phyloP scores from a whole-genome alignment of 1,140 invertebrate species.

The Dendroctonus valens region DNA sequence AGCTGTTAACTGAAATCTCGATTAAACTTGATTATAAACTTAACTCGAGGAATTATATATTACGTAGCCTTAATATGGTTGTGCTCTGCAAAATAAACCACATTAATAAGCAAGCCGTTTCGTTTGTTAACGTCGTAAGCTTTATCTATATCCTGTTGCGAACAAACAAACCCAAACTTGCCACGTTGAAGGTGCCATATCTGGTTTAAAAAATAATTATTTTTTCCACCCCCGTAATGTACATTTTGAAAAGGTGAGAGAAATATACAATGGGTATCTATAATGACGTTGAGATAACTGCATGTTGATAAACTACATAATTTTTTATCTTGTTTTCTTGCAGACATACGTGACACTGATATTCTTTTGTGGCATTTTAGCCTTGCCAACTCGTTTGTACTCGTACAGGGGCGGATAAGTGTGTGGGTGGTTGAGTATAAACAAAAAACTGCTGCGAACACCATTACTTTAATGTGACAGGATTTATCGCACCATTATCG shows the following conservation, averaged over 20 bases:
- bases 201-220: constrained; percentile 28
- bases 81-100: too few relatives aligned
- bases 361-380: constrained; percentile 29
- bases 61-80: too few relatives aligned
- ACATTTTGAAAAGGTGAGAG: constrained; percentile 20
- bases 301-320: constrained; percentile 21
- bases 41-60: too few relatives aligned
- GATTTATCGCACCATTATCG: constrained; percentile 19
- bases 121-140: too few relatives aligned
- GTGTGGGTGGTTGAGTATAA: constrained; percentile 15
- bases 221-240: constrained; percentile 24
- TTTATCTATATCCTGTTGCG: too few relatives aligned
- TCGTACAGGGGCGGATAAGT: constrained; percentile 15
- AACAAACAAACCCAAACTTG: background rate
- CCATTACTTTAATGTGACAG: constrained; percentile 25
- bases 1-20: too few relatives aligned
- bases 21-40: too few relatives aligned
- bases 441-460: constrained; percentile 20
- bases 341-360: constrained; percentile 24
- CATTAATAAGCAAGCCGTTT: too few relatives aligned
- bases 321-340: constrained; percentile 27
- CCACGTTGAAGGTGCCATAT: constrained; percentile 13
- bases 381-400: constrained; percentile 24
- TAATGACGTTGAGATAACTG: constrained; percentile 28
- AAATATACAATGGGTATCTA: constrained; percentile 28